Evolutionary conservation across 1,140 invertebrate species (phyloP).

Genomic region (Antheraea pernyi): DNA sequence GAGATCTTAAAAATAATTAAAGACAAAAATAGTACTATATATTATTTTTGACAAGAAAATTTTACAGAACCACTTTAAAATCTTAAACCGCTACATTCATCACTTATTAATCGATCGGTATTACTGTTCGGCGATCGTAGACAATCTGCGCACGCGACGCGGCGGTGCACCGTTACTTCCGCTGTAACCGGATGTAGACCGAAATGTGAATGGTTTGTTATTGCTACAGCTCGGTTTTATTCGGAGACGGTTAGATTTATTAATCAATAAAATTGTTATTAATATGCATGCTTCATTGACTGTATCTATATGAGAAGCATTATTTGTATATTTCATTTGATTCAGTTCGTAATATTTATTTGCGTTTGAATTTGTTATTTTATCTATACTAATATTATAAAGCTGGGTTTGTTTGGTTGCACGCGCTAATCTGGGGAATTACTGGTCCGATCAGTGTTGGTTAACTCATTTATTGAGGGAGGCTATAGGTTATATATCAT

Average conservation of each 20-base stretch:
- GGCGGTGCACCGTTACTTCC: slow-evolving; percentile 54
- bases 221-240: neutral
- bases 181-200: slow-evolving; percentile 42
- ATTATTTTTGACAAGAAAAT: no score
- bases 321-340: neutral
- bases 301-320: neutral
- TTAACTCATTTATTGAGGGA: no score
- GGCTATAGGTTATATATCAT: no score
- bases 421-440: no score
- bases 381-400: no score
- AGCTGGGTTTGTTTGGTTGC: neutral
- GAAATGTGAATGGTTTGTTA: slow-evolving; percentile 36
- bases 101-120: slow-evolving; percentile 8
- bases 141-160: slow-evolving; percentile 26
- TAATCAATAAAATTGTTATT: slow-evolving; percentile 14
- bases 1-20: no score
- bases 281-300: neutral
- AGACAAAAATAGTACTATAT: no score
- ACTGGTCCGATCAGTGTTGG: no score
- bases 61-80: no score
- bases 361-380: neutral
- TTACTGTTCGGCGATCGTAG: neutral
- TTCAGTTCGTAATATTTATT: neutral
- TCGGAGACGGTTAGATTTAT: neutral
- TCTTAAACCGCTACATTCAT: neutral